A percentile compares a stretch with the other conserved stretches of the same genome.
Evolutionary conservation across 2,888 invertebrate species (phyloP).

Genomic region (Morpho achilles): DNA sequence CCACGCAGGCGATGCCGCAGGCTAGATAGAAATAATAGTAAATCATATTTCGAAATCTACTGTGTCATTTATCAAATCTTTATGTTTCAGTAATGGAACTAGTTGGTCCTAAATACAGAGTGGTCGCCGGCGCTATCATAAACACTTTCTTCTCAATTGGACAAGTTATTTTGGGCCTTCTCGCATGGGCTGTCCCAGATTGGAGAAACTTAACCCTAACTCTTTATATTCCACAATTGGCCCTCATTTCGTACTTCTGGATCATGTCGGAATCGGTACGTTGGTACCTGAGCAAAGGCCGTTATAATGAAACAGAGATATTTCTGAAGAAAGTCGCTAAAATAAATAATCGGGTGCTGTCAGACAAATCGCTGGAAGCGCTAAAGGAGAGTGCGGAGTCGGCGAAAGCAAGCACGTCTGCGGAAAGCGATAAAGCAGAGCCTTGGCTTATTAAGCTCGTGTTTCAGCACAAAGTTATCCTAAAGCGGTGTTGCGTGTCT

Average conservation of each 20-base stretch:
- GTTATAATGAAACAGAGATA: conserved; percentile 75
- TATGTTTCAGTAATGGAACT: conserved; percentile 79
- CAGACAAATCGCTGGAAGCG: conserved; percentile 49
- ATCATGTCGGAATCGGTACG: conserved; percentile 82
- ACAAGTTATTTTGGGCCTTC: conserved; percentile 78
- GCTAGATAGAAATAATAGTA: background rate
- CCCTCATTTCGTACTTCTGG: conserved; percentile 81
- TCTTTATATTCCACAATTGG: conserved; percentile 81
- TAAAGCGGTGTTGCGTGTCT: conserved; percentile 72
- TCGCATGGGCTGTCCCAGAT: conserved; percentile 80
- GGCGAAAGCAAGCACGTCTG: background rate
- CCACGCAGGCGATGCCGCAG: background rate
- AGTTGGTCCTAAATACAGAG: conserved; percentile 81
- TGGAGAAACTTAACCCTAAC: conserved; percentile 81
- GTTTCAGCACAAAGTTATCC: conserved; percentile 38
- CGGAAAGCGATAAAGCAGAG: background rate
- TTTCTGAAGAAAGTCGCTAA: conserved; percentile 75
- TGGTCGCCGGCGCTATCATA: conserved; percentile 81
- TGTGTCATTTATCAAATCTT: background rate
- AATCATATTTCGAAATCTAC: background rate
- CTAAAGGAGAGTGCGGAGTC: conserved; percentile 27
- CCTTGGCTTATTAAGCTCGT: conserved; percentile 3
- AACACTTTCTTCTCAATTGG: conserved; percentile 82
- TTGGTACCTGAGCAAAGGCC: conserved; percentile 82
- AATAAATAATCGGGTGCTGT: conserved; percentile 69